phyloP scores from a whole-genome alignment of 2,113 vertebrate genomes.

The Ptychochromis oligacanthus region DNA sequence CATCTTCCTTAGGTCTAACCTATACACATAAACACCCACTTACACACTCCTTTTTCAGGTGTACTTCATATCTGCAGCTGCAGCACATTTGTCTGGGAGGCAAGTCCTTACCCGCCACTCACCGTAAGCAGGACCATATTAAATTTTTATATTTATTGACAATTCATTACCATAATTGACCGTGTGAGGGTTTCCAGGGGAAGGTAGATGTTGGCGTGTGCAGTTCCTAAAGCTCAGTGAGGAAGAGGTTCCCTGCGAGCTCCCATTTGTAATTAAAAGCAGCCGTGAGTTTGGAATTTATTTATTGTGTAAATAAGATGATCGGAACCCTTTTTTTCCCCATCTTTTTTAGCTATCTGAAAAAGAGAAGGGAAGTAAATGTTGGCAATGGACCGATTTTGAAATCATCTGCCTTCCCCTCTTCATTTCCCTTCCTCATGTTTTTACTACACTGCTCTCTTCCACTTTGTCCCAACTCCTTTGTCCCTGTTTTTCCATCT shows the following conservation, averaged over 20 bases:
- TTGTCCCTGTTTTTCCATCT: conserved; percentile 48
- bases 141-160: conserved; percentile 99
- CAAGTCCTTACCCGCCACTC: conserved; percentile 97
- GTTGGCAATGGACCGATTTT: conserved; percentile 12
- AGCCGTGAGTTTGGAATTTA: conserved; percentile 86
- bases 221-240: conserved; percentile 87
- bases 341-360: conserved; percentile 51
- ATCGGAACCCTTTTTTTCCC: conserved; percentile 82
- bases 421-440: not conserved
- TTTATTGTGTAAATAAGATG: conserved; percentile 92
- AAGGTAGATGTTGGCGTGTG: conserved; percentile 79
- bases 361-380: conserved; percentile 8
- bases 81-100: conserved; percentile 97
- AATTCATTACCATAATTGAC: conserved; percentile 99
- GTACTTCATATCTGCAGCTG: conserved; percentile 91
- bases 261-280: conserved; percentile 97
- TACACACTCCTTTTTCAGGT: conserved; percentile 82
- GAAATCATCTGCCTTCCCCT: not conserved
- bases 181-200: conserved; percentile 87
- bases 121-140: conserved; percentile 91
- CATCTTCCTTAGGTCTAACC: not conserved
- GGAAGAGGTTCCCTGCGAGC: conserved; percentile 81
- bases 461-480: conserved; percentile 33
- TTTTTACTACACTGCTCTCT: not conserved
- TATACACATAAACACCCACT: conserved; percentile 14